phyloP scores from a whole-genome alignment of 2,888 invertebrate species.

The Orchesellides sinensis region DNA sequence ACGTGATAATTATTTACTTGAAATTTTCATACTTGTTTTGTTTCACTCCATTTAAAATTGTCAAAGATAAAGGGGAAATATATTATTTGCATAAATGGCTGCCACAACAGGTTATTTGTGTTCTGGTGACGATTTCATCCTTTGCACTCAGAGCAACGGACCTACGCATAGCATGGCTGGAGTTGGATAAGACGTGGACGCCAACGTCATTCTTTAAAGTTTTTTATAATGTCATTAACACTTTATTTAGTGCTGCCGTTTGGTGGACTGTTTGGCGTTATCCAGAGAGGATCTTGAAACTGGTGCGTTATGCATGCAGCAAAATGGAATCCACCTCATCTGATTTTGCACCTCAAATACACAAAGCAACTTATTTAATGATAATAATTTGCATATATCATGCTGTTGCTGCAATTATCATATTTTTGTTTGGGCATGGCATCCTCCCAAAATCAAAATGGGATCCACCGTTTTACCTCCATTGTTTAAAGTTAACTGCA shows the following conservation, averaged over 20 bases:
- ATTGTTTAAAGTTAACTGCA: conserved; percentile 9
- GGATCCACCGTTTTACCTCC: conserved; percentile 1
- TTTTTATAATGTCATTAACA: conserved; percentile 24
- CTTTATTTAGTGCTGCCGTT: background rate
- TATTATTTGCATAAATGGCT: conserved; percentile 11
- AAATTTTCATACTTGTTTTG: conserved; percentile 24
- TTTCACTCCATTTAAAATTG: conserved; percentile 23
- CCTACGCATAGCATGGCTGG: conserved; percentile 14
- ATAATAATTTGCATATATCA: background rate
- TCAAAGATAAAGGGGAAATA: background rate
- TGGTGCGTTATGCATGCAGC: background rate
- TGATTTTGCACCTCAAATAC: too few species aligned
- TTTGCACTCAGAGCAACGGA: conserved; percentile 23
- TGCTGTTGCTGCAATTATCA: background rate
- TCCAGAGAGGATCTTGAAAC: background rate
- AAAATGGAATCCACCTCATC: background rate
- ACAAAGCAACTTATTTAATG: too few species aligned
- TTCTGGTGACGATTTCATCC: background rate
- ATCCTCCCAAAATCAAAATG: conserved; percentile 9
- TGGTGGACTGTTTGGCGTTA: conserved; percentile 34
- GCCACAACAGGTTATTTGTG: conserved; percentile 34
- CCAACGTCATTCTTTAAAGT: conserved; percentile 37
- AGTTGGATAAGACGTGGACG: conserved; percentile 16
- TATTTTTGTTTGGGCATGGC: conserved; percentile 37
- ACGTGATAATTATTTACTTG: background rate